phyloP scores from a whole-genome alignment of 2,888 invertebrate species.

The Clitarchus hookeri region DNA sequence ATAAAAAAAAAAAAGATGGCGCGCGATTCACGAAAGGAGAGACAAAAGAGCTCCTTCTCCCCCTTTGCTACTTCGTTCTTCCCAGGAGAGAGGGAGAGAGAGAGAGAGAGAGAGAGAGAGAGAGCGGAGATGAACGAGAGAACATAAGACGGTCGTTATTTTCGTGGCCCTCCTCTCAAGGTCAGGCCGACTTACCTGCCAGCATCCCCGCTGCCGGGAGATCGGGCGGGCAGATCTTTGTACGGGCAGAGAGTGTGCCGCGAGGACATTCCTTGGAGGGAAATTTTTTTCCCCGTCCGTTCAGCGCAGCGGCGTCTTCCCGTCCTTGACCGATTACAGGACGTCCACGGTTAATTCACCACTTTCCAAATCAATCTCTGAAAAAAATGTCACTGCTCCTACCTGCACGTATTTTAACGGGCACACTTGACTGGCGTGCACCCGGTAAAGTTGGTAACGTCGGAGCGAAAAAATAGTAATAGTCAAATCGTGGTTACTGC shows the following conservation, averaged over 20 bases:
- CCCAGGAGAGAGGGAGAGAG: neutral
- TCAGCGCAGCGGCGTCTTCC: too few species aligned
- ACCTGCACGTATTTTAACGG: too few species aligned
- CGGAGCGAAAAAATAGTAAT: too few species aligned
- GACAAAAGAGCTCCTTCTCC: neutral
- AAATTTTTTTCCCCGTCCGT: neutral
- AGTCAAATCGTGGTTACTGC: too few species aligned
- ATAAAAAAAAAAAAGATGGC: neutral
- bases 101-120: neutral
- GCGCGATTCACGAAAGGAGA: neutral
- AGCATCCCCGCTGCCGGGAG: neutral
- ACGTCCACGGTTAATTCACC: too few species aligned
- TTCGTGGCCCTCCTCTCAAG: neutral
- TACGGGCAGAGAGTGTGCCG: too few species aligned
- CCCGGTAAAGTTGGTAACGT: too few species aligned
- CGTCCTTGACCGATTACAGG: too few species aligned
- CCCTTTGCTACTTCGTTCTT: neutral
- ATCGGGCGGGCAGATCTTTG: neutral
- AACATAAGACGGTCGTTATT: constrained; percentile 5
- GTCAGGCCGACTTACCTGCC: neutral
- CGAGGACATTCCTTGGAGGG: neutral
- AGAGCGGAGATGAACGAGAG: neutral
- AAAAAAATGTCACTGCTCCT: too few species aligned
- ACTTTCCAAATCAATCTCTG: too few species aligned
- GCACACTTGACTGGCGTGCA: too few species aligned